Evolutionary conservation across 2,797 vertebrate genomes (phyloP), one percentile per base, ranked within the genome.

Genomic region (Orientallactaga sibirica): DNA sequence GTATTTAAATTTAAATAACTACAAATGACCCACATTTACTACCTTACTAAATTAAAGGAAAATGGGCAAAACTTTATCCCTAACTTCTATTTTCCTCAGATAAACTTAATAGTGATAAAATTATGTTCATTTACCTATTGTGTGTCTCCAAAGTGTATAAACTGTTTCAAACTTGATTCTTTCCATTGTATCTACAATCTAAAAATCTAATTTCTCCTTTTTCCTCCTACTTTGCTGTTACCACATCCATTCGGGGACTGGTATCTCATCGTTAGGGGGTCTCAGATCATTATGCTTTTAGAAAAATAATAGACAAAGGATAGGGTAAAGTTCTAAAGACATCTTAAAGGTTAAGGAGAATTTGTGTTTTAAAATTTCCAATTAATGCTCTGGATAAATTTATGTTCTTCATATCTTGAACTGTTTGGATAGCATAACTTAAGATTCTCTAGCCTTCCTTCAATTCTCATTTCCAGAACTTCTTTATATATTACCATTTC

Each of bases 21-120:
- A 83, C 20, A 89, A 78, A 78, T 88, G 86, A 91, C 8, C 55
- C 10, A 22, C 12, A 62, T 90, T 84, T 90, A 85, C 7, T 29
- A 77, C 43, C 48, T 84, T 88, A 73, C 52, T 90, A 81, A 92
- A 91, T 22, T 89, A 83, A 92, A 22, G n/a, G 22, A 84, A 94
- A 90, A 58, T 78, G 55, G 70, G 27, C 70, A 24, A 83, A 68
- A 84, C 89, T 82, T n/a, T 20, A 79, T 75, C 2, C 9, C 29
- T 55, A 33, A 37, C 16, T 86, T 94, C 9, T 67, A 79, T 1
- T 43, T 79, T 48, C n/a, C 29, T n/a, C 88, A 92, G 52, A 92
- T 94, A 86, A 88, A 77, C 43, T 90, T 94, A 86, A n/a, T 37
- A 74, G 27, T 81, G 73, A 7, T 58, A 80, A 71, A 85, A 94